Evolutionary conservation across 2,797 vertebrate genomes (phyloP), one percentile per base, ranked within the genome.

Genomic region (Acanthurus tractus): DNA sequence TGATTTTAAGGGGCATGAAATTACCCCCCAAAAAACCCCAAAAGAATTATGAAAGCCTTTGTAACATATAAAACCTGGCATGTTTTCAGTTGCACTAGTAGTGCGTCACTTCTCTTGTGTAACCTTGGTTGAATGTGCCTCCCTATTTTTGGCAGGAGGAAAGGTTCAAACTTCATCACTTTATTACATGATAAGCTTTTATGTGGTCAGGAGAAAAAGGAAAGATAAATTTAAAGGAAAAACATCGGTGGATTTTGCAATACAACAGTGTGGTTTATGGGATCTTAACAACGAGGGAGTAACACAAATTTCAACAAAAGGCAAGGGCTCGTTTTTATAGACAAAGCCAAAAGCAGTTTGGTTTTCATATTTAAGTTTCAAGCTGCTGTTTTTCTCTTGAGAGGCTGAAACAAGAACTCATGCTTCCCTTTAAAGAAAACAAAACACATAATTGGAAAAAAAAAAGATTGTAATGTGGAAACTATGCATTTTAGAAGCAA

Each of bases 401-500:
- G 25, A 40, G 14, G 29, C 50, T 45, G 8, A 36, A 22, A 25
- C 44, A 54, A 54, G 3, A 55, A 34, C 2, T 15, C 23, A 22
- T 22, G 20, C 1, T 53, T 62, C 14, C 42, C n/a, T 63, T 38
- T 20, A 55, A 50, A 44, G 20, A 46, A 49, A 29, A 23, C 38
- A 38, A 17, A 54, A 23, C 4, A 17, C n/a, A 25, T 15, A 25
- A 8, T 17, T 57, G 18, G 23, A 20, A 53, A 34, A 36, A 52
- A 4, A 58, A 71, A 17, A 10, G 14, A 13, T 20, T 46, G 14
- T 15, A 53, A 50, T 48, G 44, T 49, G 14, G 34, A 49, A 53
- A 54, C 36, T 14, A 48, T 44, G 15, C 54, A 36, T 63, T 40
- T 49, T 17, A 68, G 15, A 42, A 59, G 22, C 42, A 53, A 63